Conservation (phyloP, 2,113 vertebrate species). For the Pangasianodon hypophthalmus region DNA sequence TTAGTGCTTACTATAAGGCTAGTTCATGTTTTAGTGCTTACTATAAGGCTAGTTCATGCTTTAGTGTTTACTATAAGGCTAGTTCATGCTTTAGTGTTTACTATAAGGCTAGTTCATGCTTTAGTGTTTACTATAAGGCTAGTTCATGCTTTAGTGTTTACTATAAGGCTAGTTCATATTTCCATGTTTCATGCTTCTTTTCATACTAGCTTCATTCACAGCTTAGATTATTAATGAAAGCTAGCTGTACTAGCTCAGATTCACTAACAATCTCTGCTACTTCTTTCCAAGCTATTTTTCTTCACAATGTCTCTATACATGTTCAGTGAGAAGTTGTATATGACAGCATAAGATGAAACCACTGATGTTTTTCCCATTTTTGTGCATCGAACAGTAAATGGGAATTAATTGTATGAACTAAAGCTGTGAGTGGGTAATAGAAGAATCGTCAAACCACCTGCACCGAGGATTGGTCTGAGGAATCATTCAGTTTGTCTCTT, state of each 20-base stretch:
- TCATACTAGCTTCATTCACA: background rate
- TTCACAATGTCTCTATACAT: background rate
- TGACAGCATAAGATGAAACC: background rate
- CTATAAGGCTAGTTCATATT: too few species aligned
- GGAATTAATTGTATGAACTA: background rate
- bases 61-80: too few species aligned
- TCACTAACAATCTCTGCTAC: background rate
- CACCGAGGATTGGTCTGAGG: background rate
- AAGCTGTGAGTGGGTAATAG: background rate
- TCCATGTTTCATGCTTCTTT: too few species aligned
- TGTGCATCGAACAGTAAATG: background rate
- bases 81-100: too few species aligned
- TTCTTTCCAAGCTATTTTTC: background rate
- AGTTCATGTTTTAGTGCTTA: too few species aligned
- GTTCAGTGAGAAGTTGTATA: background rate
- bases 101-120: too few species aligned
- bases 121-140: too few species aligned
- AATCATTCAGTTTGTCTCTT: background rate
- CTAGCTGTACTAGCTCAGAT: background rate
- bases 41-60: too few species aligned
- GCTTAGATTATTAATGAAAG: background rate
- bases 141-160: too few species aligned
- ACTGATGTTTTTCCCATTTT: background rate
- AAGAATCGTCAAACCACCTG: background rate
- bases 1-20: too few species aligned